phyloP scores from a whole-genome alignment of 2,888 invertebrate species.

The Polietes domitor region DNA sequence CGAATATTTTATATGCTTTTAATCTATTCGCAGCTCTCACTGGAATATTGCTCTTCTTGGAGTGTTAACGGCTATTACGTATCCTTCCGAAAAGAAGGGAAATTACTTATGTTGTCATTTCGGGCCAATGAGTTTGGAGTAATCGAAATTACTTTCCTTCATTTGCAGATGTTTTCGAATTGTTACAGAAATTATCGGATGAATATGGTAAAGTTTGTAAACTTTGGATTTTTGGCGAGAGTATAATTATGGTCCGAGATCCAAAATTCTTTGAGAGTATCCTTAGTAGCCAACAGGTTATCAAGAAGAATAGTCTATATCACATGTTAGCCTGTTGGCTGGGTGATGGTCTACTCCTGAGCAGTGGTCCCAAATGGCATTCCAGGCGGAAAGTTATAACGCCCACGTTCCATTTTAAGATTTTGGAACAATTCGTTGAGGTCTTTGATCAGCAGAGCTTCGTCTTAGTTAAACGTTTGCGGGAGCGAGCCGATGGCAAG shows the following conservation, averaged over 20 bases:
- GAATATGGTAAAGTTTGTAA: conserved; percentile 61
- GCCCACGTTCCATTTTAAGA: conserved; percentile 90
- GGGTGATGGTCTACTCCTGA: conserved; percentile 56
- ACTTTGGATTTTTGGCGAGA: conserved; percentile 47
- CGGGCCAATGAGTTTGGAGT: too few relatives aligned
- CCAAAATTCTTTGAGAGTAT: conserved; percentile 55
- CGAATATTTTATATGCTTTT: too few relatives aligned
- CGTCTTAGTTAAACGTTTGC: conserved; percentile 83
- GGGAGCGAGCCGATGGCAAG: conserved; percentile 77
- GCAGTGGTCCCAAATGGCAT: conserved; percentile 57
- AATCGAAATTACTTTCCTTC: too few relatives aligned
- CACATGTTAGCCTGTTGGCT: conserved; percentile 52
- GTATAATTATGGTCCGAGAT: conserved; percentile 49
- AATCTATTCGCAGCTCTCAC: too few relatives aligned
- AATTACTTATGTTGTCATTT: too few relatives aligned
- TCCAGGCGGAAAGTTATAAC: conserved; percentile 58
- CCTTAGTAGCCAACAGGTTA: conserved; percentile 50
- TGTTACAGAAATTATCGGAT: conserved; percentile 26
- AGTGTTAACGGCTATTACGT: too few relatives aligned
- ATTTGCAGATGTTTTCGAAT: conserved; percentile 52
- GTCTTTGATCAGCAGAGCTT: conserved; percentile 86
- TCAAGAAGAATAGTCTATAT: conserved; percentile 49
- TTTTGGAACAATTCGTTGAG: conserved; percentile 87
- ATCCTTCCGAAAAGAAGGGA: too few relatives aligned
- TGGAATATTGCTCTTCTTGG: too few relatives aligned